These are phyloP conservation scores for Tricholauxania praeusta DNA, from an alignment of 2,888 invertebrate species.

Conservation along the genomic window DNA sequence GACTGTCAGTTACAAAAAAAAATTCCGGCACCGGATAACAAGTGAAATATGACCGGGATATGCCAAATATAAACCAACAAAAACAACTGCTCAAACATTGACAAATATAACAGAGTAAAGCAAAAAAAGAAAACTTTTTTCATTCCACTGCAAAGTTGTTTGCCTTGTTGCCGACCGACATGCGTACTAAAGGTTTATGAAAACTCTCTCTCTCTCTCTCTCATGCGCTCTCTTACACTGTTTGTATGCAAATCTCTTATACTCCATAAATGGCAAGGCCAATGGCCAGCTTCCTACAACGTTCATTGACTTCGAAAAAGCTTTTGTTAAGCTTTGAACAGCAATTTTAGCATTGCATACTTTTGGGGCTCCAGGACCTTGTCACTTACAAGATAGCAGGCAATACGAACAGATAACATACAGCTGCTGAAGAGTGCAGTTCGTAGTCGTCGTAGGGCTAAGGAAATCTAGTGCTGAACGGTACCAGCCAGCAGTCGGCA, in stretches of 20 bases:
- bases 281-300: conserved; percentile 25
- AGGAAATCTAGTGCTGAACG: background rate
- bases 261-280: conserved; percentile 25
- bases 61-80: conserved; percentile 30
- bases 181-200: conserved; percentile 26
- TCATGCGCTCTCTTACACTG: no score
- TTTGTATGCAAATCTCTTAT: conserved; percentile 31
- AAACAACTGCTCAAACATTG: conserved; percentile 20
- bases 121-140: no score
- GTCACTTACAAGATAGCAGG: conserved; percentile 9
- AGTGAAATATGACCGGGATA: conserved; percentile 40
- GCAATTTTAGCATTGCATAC: conserved; percentile 17
- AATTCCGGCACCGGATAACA: conserved; percentile 29
- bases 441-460: background rate
- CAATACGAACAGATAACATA: conserved; percentile 36
- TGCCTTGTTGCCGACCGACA: conserved; percentile 33
- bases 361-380: conserved; percentile 34
- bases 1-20: background rate
- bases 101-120: conserved; percentile 16
- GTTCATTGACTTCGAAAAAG: conserved; percentile 37
- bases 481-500: conserved; percentile 1
- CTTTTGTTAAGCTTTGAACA: conserved; percentile 17
- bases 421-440: conserved; percentile 37
- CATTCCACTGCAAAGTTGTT: no score
- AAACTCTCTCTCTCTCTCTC: no score